phyloP scores from a whole-genome alignment of 2,113 vertebrate genomes.

The Podiceps cristatus region DNA sequence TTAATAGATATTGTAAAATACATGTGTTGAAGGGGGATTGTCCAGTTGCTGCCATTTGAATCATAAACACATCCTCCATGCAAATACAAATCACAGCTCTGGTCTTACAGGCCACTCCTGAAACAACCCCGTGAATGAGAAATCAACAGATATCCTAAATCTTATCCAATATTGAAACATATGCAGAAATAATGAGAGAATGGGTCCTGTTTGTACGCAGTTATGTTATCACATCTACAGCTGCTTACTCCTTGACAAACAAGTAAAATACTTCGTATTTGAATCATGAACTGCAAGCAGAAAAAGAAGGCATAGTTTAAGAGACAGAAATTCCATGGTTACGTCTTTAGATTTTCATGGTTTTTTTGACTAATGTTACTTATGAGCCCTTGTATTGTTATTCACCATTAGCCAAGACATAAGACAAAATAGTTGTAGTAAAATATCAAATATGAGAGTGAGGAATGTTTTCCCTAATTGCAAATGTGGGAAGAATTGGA shows the following conservation, averaged over 20 bases:
- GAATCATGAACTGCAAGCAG: background rate
- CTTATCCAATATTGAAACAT: background rate
- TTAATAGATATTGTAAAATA: background rate
- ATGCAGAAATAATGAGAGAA: background rate
- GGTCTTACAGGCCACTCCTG: background rate
- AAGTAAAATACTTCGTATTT: background rate
- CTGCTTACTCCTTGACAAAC: constrained; percentile 21
- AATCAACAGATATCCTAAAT: constrained; percentile 1
- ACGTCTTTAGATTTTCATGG: background rate
- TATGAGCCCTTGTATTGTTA: background rate
- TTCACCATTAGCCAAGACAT: background rate
- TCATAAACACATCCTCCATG: background rate
- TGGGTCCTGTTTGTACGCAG: constrained; percentile 14
- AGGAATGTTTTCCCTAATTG: background rate
- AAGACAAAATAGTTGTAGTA: background rate
- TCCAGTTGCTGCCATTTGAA: background rate
- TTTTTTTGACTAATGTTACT: background rate
- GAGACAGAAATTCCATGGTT: background rate
- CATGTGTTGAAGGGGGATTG: background rate
- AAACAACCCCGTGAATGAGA: background rate
- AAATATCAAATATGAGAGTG: constrained; percentile 10
- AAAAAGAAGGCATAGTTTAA: background rate
- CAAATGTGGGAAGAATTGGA: background rate
- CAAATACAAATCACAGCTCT: background rate
- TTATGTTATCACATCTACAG: background rate